Percentiles rank a stretch among this genome's conserved stretches.
phyloP scores from a whole-genome alignment of 2,113 vertebrate genomes.

The Cichladusa arquata region DNA sequence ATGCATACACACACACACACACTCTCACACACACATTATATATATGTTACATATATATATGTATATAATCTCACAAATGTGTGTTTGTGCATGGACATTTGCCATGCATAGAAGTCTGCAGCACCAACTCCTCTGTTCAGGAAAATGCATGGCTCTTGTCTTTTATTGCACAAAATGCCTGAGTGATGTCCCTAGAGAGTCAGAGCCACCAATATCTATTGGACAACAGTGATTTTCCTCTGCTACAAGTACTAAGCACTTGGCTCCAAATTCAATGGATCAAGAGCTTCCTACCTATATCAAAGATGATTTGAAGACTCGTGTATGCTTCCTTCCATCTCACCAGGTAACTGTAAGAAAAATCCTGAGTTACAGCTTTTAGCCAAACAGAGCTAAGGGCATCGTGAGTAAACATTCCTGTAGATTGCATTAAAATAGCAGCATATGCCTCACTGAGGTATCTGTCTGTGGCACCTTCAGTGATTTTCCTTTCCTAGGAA shows the following conservation, averaged over 20 bases:
- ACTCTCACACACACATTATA: no score
- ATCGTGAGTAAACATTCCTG: not conserved
- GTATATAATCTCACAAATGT: not conserved
- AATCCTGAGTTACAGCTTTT: not conserved
- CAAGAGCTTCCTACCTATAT: not conserved
- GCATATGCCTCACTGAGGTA: not conserved
- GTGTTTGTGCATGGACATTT: not conserved
- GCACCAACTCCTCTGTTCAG: not conserved
- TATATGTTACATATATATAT: no score
- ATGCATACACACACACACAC: not conserved
- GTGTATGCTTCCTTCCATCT: not conserved
- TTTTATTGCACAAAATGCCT: not conserved
- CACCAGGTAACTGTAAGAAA: not conserved
- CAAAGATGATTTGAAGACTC: not conserved
- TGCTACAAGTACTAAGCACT: not conserved
- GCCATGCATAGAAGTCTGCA: not conserved
- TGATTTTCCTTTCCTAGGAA: not conserved
- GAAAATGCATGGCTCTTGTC: not conserved
- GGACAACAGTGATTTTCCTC: not conserved
- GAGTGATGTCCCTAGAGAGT: not conserved
- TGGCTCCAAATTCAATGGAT: not conserved
- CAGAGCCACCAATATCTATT: rapidly evolving
- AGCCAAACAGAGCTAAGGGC: not conserved
- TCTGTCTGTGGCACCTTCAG: not conserved
- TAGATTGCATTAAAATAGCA: not conserved